Conservation (phyloP, 2,888 invertebrate genomes). For the Tinea pellionella region DNA sequence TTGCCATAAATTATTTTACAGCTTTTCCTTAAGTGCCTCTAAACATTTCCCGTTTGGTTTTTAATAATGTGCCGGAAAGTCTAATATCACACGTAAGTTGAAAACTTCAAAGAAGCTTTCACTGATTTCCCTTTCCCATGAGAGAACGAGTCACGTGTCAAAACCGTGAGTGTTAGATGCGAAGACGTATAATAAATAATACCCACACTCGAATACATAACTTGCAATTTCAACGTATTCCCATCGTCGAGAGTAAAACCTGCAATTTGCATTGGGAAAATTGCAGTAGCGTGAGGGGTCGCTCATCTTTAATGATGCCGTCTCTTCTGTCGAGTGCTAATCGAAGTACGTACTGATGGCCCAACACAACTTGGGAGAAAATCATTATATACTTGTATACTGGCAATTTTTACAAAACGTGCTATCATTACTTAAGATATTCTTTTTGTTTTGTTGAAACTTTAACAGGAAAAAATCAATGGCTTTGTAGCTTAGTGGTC, state of each 20-base stretch:
- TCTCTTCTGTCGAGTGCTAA: slow-evolving; percentile 21
- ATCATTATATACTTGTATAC: not conserved
- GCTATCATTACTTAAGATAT: not conserved
- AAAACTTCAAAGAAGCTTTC: not conserved
- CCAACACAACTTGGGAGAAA: not conserved
- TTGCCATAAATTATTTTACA: slow-evolving; percentile 12
- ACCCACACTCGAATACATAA: slow-evolving; percentile 18
- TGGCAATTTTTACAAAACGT: not conserved
- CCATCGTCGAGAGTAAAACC: slow-evolving; percentile 49
- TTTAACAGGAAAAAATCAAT: too few relatives aligned
- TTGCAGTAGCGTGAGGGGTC: slow-evolving; percentile 50
- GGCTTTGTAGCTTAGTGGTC: too few relatives aligned
- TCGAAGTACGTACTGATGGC: not conserved
- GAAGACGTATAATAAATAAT: slow-evolving; percentile 18
- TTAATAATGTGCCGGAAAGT: not conserved
- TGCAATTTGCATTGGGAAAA: slow-evolving; percentile 47
- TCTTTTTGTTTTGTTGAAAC: not conserved
- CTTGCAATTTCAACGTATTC: slow-evolving; percentile 52
- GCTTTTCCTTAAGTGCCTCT: slow-evolving; percentile 2
- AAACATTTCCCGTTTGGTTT: slow-evolving; percentile 7
- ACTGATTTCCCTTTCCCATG: slow-evolving; percentile 8
- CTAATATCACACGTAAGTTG: not conserved
- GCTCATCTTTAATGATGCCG: slow-evolving; percentile 44
- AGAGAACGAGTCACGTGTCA: slow-evolving; percentile 21
- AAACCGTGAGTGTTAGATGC: slow-evolving; percentile 31